A percentile compares a stretch with the other conserved stretches of the same genome.
Evolutionary conservation across 2,113 vertebrate genomes (phyloP).

Genomic region (Ochotona princeps): DNA sequence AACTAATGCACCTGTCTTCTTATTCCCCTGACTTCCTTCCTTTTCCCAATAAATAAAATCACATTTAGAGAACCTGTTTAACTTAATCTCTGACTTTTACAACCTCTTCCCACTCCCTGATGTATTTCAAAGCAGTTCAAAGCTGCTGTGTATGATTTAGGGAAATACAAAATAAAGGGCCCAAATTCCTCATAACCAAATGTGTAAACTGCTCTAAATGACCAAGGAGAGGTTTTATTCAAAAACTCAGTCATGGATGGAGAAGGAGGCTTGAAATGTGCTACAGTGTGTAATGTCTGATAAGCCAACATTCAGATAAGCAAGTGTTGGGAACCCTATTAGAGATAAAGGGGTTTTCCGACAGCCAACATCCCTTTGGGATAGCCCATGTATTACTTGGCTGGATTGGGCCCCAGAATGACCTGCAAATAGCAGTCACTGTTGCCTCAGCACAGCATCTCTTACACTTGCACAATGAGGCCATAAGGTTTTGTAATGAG

Average conservation of each 20-base stretch:
- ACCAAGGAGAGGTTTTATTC: not conserved
- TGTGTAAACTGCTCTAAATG: conserved; percentile 31
- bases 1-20: not conserved
- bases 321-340: not conserved
- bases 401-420: not conserved
- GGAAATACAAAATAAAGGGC: conserved; percentile 14
- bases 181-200: conserved; percentile 1
- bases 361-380: not conserved
- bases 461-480: conserved; percentile 1
- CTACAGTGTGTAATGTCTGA: not conserved
- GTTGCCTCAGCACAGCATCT: not conserved
- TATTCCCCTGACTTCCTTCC: not conserved
- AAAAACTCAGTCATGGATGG: not conserved
- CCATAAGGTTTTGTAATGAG: not conserved
- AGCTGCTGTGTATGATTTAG: conserved; percentile 15
- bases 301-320: not conserved
- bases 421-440: not conserved
- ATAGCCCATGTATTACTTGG: too few relatives aligned
- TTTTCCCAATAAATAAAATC: conserved; percentile 41
- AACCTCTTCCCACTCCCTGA: not conserved
- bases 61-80: conserved; percentile 52
- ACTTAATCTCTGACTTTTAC: not conserved
- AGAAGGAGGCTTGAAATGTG: not conserved
- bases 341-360: not conserved
- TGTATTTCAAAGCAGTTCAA: conserved; percentile 30